Evolutionary conservation across 1,140 invertebrate genomes (phyloP), one percentile per base, ranked within the genome.

Genomic region (Akabosia matsudoensis): DNA sequence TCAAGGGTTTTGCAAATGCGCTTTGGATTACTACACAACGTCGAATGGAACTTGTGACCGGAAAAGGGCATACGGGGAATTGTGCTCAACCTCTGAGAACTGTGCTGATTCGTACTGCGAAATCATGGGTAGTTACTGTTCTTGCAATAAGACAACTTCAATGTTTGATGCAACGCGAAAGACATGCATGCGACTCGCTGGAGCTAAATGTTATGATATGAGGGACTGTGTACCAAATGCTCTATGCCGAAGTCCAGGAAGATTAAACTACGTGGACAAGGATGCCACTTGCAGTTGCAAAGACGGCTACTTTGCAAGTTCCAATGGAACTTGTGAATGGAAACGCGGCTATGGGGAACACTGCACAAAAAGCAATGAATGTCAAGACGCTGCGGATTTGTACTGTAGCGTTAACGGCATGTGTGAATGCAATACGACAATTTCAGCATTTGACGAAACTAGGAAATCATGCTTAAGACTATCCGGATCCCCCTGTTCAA

Each of bases 301-400:
- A 30, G 61, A 67, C 3, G 61, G 61, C 28, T 67, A 67, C 22
- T 67, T 30, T n/a, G 3, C 7, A 22, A 67, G 30, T 67, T 24
- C 2, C 10, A 67, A 67, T n/a, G 61, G 61, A 13, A 67, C 61
- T 30, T 67, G 61, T 67, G 61, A 67, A 30, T 67, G 61, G 61
- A 67, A 67, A 67, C 61, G 61, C 1, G 7, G 28, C n/a, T 67
- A 30, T 22, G 61, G 61, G 7, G 61, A 67, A n/a, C 10, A 7
- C 1, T 67, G 61, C 61, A 67, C 61, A 10, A 30, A 67, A 7
- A 30, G n/a, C n/a, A 67, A 67, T 10, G 26, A 67, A 30, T 67
- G 61, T 31, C 61, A 67, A n/a, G 61, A 67, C n/a, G 61, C 28
- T 30, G 24, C 61, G 7, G 61, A 67, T 31, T 31, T 67, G 61